A percentile compares a stretch with the other conserved stretches of the same genome.
These are phyloP conservation scores for Creontiades dilutus DNA, from an alignment of 2,888 invertebrate species.

Conservation along the genomic window DNA sequence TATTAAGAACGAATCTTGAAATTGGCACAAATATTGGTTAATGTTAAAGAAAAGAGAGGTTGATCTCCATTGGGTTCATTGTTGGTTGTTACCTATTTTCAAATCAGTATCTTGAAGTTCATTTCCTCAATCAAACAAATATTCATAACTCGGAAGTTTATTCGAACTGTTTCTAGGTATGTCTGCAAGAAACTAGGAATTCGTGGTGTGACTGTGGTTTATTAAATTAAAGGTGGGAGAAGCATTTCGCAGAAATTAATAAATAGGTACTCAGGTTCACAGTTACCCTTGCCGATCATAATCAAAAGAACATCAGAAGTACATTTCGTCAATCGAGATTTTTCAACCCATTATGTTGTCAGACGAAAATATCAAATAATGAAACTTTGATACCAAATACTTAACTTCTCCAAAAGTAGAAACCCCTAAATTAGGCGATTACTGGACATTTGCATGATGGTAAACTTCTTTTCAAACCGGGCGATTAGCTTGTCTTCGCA, in stretches of 20 bases:
- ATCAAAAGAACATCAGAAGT: neutral
- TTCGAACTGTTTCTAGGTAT: neutral
- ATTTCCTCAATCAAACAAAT: neutral
- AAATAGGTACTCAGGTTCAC: neutral
- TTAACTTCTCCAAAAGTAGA: constrained; percentile 16
- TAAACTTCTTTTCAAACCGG: constrained; percentile 39
- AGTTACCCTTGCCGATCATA: neutral
- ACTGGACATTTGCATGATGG: neutral
- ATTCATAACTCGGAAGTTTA: neutral
- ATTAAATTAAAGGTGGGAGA: neutral
- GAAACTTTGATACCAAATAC: constrained; percentile 24
- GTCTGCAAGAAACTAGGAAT: neutral
- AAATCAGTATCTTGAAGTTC: neutral
- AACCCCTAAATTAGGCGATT: neutral
- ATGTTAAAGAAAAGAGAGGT: neutral
- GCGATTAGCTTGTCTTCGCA: constrained; percentile 92
- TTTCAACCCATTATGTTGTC: neutral
- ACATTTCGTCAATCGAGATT: neutral
- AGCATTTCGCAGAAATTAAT: neutral
- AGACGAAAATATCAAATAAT: neutral
- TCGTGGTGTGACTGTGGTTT: neutral
- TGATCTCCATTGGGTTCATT: no score
- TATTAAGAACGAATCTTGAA: neutral
- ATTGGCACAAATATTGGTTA: constrained; percentile 7
- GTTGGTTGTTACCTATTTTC: neutral